Evolutionary conservation across 2,888 invertebrate species (phyloP).

Genomic region (Leptogaster cylindrica): DNA sequence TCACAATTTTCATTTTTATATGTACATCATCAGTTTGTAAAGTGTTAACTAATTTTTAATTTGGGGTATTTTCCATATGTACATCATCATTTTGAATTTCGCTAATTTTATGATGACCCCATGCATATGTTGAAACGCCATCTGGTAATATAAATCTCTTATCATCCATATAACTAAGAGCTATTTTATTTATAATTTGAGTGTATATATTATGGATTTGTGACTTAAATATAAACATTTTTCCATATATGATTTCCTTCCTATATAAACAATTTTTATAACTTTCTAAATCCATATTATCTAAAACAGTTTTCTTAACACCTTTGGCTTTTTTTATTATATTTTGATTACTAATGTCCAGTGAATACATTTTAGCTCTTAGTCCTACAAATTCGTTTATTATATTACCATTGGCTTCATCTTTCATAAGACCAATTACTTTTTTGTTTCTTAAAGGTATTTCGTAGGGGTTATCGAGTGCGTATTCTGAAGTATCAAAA

Average conservation of each 20-base stretch:
- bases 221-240: constrained; percentile 33
- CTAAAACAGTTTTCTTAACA: constrained; percentile 1
- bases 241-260: constrained; percentile 19
- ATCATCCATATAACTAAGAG: constrained; percentile 18
- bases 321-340: constrained; percentile 40
- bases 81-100: not conserved
- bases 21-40: too few relatives aligned
- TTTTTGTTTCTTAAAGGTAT: constrained; percentile 48
- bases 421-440: constrained; percentile 47
- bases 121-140: constrained; percentile 1
- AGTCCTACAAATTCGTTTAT: constrained; percentile 45
- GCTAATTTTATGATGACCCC: not conserved
- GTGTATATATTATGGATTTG: constrained; percentile 36
- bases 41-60: too few relatives aligned
- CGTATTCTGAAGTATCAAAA: constrained; percentile 55
- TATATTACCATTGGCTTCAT: constrained; percentile 43
- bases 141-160: not conserved
- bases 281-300: not conserved
- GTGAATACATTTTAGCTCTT: constrained; percentile 42
- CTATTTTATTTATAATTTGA: constrained; percentile 30
- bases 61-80: too few relatives aligned
- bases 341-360: constrained; percentile 8
- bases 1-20: too few relatives aligned
- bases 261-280: constrained; percentile 30
- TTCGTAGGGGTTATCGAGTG: constrained; percentile 49